Evolutionary conservation across 2,888 invertebrate genomes (phyloP), one percentile per base, ranked within the genome.

Genomic region (Drosophila percnosoma): DNA sequence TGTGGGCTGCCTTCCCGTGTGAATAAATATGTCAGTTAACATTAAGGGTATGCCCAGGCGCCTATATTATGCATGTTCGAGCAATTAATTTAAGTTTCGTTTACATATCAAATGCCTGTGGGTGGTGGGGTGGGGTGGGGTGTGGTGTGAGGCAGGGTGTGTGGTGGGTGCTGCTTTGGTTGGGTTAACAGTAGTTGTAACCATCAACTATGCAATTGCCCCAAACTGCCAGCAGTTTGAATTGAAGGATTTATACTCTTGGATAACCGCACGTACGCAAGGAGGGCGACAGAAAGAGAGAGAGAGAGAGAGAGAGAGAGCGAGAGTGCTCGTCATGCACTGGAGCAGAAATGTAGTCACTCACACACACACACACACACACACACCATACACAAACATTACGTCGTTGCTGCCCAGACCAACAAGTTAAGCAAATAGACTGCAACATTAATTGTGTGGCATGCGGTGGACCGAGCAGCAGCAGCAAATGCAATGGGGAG

Each of bases 391-490:
- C 59, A 60, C 40, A 42, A 52, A 38, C 68, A 82, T 59, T 60
- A 68, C 52, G 38, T 68, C 42, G 68, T 58, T 48, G 59, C 7
- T 27, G 34, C 4, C 29, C 75, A 72, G 62, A 80, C 80, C 87
- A 87, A 82, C 87, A 88, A 84, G 90, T 91, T 90, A 82, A 85
- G 85, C 88, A 91, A 91, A 91, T 90, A 89, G 83, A 91, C 87
- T 90, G 87, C 81, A 89, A 90, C 90, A 91, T 90, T 91, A 90
- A 91, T 91, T 90, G 87, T 90, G 87, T 85, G 83, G 87, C 77
- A 68, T 74, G 83, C 69, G 83, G 84, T 80, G 68, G 61, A 63
- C 57, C 57, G 48, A 53, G 48, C 11, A 62, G 52, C 21, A 40
- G 52, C 40, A 53, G 63, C 31, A 52, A 31, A 21, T 27, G 55